Percentiles rank a stretch among this genome's conserved stretches.
Evolutionary conservation across 2,888 invertebrate species (phyloP).

Genomic region (Steromphala cineraria): DNA sequence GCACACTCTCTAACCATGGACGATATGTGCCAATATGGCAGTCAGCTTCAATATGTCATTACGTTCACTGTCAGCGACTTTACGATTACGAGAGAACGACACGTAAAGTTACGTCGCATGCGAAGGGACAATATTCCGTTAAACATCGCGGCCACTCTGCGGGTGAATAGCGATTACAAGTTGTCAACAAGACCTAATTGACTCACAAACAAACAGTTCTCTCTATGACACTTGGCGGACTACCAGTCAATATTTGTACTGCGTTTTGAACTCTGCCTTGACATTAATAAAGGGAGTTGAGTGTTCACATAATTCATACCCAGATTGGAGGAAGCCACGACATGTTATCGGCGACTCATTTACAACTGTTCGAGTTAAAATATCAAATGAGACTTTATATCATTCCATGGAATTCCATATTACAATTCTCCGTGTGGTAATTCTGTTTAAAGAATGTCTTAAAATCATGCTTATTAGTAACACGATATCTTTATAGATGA

Average conservation of each 20-base stretch:
- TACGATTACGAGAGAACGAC: no score
- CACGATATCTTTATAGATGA: no score
- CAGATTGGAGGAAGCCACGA: not conserved
- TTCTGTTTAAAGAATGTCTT: no score
- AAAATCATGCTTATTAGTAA: no score
- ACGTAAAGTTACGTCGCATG: constrained; percentile 15
- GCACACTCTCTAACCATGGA: not conserved
- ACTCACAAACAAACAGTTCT: constrained; percentile 19
- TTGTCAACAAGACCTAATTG: constrained; percentile 16
- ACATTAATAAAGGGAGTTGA: constrained; percentile 14
- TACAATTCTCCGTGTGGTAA: no score
- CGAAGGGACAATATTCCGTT: not conserved
- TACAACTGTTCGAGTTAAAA: no score
- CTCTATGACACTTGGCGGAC: not conserved
- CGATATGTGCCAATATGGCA: not conserved
- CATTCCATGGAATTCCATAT: no score
- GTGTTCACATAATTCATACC: not conserved
- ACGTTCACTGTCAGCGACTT: no score
- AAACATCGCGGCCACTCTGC: not conserved
- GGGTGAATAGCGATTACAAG: not conserved
- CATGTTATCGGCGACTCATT: no score
- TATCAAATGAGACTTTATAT: no score
- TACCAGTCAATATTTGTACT: constrained; percentile 4
- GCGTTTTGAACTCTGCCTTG: not conserved
- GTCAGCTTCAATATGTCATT: not conserved